These are phyloP conservation scores for Cephus runcator DNA, from an alignment of 2,888 invertebrate genomes.

Conservation along the genomic window DNA sequence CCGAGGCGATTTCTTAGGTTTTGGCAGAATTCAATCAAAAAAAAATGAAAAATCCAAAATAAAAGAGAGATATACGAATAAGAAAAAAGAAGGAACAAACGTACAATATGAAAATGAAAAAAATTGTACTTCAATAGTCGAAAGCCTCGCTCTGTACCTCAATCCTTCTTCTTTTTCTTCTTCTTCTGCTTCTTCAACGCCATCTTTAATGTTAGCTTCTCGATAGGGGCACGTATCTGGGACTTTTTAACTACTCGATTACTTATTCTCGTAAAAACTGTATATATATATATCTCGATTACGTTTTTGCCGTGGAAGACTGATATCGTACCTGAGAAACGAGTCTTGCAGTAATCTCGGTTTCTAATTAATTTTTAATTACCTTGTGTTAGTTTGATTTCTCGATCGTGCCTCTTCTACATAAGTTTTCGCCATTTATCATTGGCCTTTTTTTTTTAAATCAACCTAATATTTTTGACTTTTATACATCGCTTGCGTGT, in stretches of 20 bases:
- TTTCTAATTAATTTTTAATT: not conserved
- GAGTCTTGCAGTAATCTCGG: not conserved
- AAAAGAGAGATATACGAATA: not conserved
- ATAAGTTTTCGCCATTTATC: not conserved
- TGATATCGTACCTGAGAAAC: constrained; percentile 56
- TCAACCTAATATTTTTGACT: not conserved
- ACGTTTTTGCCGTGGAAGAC: constrained; percentile 39
- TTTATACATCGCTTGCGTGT: not conserved
- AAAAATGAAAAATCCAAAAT: not conserved
- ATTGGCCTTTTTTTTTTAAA: not conserved
- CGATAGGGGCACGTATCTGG: not conserved
- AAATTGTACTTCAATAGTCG: not conserved
- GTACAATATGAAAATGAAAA: not conserved
- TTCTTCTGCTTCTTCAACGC: not conserved
- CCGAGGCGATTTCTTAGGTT: not conserved
- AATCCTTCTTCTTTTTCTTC: not conserved
- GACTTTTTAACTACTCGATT: not conserved
- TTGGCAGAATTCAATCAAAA: not conserved
- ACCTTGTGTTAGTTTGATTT: not conserved
- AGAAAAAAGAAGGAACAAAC: not conserved
- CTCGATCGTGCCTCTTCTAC: not conserved
- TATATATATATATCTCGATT: not conserved
- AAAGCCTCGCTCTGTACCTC: not conserved
- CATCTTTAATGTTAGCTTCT: not conserved
- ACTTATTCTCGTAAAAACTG: not conserved